Evolutionary conservation across 2,797 vertebrate genomes (phyloP), one percentile per base, ranked within the genome.

Genomic region (Sebastes taczanowskii): DNA sequence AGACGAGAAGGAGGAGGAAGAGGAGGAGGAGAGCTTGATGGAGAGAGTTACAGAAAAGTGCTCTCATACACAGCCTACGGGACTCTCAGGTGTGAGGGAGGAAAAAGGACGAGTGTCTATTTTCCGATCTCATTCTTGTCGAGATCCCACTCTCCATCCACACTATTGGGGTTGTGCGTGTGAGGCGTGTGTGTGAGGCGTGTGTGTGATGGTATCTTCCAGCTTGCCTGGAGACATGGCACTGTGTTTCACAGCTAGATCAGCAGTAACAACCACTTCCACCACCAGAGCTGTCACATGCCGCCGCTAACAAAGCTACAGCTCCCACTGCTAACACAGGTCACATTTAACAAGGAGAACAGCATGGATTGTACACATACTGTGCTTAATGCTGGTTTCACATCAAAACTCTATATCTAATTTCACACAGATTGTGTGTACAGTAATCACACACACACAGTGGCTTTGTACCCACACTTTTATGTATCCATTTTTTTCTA

Each of bases 241-340:
- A 82, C 89, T 86, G 92, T 86, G 89, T 89, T 90, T 92, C 92
- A 93, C 92, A 93, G 90, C 91, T 76, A 91, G 88, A 93, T 92
- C 88, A 91, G 85, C 87, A 79, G 82, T 94, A 93, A 94, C 91
- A 93, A 91, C 91, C 88, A 87, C 83, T 93, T 91, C 89, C 87
- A 89, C 92, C 81, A 87, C 71, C 89, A 81, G 86, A 91, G 86
- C 89, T 94, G 92, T 93, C 93, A 93, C 92, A 90, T 55, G 80
- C 87, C 6, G 72, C 76, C 52, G 84, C 91, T 93, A 93, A 94
- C 92, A 92, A 93, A 89, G 91, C 91, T 88, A 82, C 82, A 79
- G 83, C 86, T 88, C 91, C 89, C 83, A 88, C 91, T 83, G 91
- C 83, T 91, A 90, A 86, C 91, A 90, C 86, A 64, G 90, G 85